Percentiles rank a stretch among this genome's conserved stretches.
Evolutionary conservation across 2,888 invertebrate genomes (phyloP).

Genomic region (Athrips mouffetella): DNA sequence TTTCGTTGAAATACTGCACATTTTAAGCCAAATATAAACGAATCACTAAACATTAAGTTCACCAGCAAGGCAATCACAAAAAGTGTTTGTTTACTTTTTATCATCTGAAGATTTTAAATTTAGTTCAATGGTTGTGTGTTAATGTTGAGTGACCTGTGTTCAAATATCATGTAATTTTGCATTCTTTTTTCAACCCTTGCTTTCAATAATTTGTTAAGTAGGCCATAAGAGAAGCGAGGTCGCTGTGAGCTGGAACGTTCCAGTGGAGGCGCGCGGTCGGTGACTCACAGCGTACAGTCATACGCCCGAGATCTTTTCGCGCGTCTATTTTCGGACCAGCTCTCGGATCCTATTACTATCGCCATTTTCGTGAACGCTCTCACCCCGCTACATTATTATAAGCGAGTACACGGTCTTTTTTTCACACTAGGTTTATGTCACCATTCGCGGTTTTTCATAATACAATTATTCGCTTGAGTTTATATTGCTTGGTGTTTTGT

Average conservation of each 20-base stretch:
- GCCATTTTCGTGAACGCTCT: constrained; percentile 50
- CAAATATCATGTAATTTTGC: background rate
- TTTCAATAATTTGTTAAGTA: background rate
- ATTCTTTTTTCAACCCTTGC: background rate
- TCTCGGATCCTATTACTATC: constrained; percentile 66
- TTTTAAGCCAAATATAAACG: too few species aligned
- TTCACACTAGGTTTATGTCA: too few species aligned
- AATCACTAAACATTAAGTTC: too few species aligned
- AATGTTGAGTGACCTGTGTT: too few species aligned
- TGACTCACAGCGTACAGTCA: constrained; percentile 35
- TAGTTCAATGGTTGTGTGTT: too few species aligned
- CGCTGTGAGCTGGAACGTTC: background rate
- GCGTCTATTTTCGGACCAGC: constrained; percentile 47
- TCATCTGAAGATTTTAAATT: too few species aligned
- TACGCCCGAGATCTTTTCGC: constrained; percentile 27
- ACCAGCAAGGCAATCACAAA: too few species aligned
- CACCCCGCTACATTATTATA: constrained; percentile 17
- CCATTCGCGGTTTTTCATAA: too few species aligned
- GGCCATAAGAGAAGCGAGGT: constrained; percentile 4
- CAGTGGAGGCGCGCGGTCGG: constrained; percentile 8
- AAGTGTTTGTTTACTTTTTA: too few species aligned
- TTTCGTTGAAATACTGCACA: too few species aligned
- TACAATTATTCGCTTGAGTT: too few species aligned
- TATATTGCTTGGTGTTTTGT: background rate
- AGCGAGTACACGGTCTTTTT: too few species aligned